Conservation (phyloP, 2,113 vertebrate genomes). For the Meriones unguiculatus region DNA sequence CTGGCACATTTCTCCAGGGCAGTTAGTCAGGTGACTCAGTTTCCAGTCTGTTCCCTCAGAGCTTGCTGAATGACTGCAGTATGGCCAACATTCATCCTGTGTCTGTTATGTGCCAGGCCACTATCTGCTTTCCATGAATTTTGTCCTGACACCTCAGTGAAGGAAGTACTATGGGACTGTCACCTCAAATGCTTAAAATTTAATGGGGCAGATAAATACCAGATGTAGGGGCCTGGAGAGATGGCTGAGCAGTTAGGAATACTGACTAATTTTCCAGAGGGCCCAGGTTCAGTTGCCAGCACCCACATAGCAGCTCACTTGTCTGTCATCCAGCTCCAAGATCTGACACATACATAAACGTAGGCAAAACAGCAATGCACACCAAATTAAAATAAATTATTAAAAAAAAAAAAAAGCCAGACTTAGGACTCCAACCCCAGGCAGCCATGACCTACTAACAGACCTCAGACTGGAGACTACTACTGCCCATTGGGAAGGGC, state of each 20-base stretch:
- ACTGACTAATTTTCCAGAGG: not conserved
- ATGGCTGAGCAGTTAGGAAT: not conserved
- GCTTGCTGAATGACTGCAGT: not conserved
- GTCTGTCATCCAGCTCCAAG: not conserved
- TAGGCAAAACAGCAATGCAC: not conserved
- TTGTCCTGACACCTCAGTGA: constrained; percentile 14
- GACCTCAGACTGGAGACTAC: not conserved
- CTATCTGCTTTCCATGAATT: not conserved
- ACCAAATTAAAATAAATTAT: not conserved
- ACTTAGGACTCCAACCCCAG: not conserved
- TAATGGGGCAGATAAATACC: not conserved
- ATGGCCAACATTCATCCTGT: not conserved
- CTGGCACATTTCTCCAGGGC: not conserved
- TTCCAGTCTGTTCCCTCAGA: not conserved
- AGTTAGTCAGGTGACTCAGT: not conserved
- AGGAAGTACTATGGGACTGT: not conserved
- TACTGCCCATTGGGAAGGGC: not conserved
- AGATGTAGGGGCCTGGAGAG: not conserved
- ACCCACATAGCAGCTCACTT: not conserved
- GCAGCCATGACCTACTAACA: not conserved
- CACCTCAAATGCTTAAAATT: not conserved
- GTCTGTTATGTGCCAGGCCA: not conserved
- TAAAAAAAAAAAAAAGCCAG: not conserved
- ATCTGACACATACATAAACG: not conserved
- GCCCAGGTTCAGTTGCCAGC: not conserved